Percentiles rank a stretch among this genome's conserved stretches.
Conservation (phyloP, 1,140 invertebrate species). For the Leguminivora glycinivorella region DNA sequence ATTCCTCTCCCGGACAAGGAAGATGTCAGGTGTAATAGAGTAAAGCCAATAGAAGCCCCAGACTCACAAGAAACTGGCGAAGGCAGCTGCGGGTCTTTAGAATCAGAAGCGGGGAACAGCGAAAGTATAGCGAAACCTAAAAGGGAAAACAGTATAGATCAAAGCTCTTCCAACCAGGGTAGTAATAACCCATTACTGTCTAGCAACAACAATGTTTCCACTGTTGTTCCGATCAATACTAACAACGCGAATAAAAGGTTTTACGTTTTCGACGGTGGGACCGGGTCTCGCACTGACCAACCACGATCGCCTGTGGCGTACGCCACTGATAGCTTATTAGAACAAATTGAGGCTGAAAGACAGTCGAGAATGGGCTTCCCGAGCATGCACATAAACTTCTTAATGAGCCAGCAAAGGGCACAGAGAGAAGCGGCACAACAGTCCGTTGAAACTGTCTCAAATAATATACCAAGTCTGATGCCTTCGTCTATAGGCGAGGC, state of each 20-base stretch:
- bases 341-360: constrained; percentile 73
- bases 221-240: constrained; percentile 70
- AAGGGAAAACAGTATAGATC: constrained; percentile 68
- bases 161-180: constrained; percentile 75
- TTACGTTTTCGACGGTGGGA: constrained; percentile 69
- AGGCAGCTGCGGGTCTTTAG: constrained; percentile 72
- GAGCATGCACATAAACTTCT: constrained; percentile 74
- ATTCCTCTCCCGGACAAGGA: constrained; percentile 67
- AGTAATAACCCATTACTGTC: constrained; percentile 75
- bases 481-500: constrained; percentile 72
- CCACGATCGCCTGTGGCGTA: constrained; percentile 69
- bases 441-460: constrained; percentile 53
- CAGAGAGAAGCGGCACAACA: constrained; percentile 59
- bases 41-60: constrained; percentile 66
- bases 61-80: constrained; percentile 40
- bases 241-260: constrained; percentile 69
- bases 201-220: constrained; percentile 74
- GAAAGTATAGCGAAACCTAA: constrained; percentile 70
- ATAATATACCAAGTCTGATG: constrained; percentile 62
- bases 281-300: constrained; percentile 58
- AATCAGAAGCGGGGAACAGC: constrained; percentile 69
- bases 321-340: constrained; percentile 70
- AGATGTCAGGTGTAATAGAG: constrained; percentile 66
- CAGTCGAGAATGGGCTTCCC: constrained; percentile 72
- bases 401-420: constrained; percentile 65